A percentile compares a stretch with the other conserved stretches of the same genome.
Conservation (phyloP, 2,113 vertebrate genomes). For the Dascyllus trimaculatus region DNA sequence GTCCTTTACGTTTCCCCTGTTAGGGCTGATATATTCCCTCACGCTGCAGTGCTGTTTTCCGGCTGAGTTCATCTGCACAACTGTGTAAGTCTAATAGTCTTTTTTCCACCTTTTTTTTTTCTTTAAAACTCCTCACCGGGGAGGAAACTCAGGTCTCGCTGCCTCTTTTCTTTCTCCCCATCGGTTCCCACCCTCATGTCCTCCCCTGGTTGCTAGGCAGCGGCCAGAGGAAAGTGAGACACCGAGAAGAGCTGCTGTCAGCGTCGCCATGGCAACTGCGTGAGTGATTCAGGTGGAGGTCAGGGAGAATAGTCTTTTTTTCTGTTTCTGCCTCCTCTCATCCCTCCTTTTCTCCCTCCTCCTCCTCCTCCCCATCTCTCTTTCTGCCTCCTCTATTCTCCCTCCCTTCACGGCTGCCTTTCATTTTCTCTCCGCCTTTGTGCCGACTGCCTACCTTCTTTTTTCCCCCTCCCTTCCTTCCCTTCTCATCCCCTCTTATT, state of each 20-base stretch:
- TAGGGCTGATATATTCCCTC: too few species aligned
- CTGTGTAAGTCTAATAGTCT: too few species aligned
- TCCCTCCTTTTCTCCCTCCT: constrained; percentile 26
- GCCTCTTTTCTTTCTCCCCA: constrained; percentile 4
- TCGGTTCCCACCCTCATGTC: constrained; percentile 56
- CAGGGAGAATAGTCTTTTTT: constrained; percentile 65
- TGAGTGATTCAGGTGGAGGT: constrained; percentile 81
- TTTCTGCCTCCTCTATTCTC: constrained; percentile 38
- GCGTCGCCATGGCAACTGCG: constrained; percentile 83
- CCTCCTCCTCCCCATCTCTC: background rate
- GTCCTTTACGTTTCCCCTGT: too few species aligned
- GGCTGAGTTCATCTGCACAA: too few species aligned
- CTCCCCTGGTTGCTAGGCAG: constrained; percentile 82
- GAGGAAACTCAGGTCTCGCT: constrained; percentile 45
- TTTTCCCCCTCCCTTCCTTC: background rate
- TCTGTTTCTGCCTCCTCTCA: constrained; percentile 37
- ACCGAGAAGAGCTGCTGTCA: constrained; percentile 78
- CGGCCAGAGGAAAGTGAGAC: constrained; percentile 76
- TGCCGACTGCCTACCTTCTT: constrained; percentile 17
- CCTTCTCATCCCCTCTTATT: constrained; percentile 31
- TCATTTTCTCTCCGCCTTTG: constrained; percentile 62
- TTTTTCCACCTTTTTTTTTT: background rate
- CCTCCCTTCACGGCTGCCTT: constrained; percentile 39
- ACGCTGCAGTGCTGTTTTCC: too few species aligned
- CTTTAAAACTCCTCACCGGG: constrained; percentile 4